Evolutionary conservation across 2,888 invertebrate species (phyloP).

Genomic region (Synergus laeviventris): DNA sequence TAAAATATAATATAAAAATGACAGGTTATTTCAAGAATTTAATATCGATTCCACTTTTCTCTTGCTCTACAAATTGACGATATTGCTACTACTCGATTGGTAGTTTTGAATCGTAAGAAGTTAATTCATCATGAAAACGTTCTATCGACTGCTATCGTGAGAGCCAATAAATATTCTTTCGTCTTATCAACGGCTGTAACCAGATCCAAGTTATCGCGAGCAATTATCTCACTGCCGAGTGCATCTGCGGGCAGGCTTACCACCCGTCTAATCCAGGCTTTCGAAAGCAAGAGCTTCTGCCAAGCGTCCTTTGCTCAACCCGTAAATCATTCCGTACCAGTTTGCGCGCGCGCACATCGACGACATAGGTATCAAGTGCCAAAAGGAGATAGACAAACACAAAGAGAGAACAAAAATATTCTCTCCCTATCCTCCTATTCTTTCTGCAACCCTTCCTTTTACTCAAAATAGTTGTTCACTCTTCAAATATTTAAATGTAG

Average conservation of each 20-base stretch:
- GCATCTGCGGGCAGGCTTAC: constrained; percentile 44
- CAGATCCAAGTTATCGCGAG: constrained; percentile 44
- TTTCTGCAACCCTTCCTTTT: not conserved
- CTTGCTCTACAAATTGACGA: no score
- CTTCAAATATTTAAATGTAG: not conserved
- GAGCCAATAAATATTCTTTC: constrained; percentile 11
- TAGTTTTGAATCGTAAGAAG: not conserved
- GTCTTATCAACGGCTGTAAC: constrained; percentile 24
- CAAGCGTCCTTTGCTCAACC: constrained; percentile 54
- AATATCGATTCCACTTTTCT: no score
- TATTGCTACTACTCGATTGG: no score
- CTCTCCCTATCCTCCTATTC: not conserved
- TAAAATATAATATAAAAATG: no score
- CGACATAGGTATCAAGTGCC: not conserved
- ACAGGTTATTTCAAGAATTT: no score
- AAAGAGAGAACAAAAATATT: constrained; percentile 1
- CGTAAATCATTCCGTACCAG: constrained; percentile 48
- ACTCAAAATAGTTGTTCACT: not conserved
- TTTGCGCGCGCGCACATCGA: constrained; percentile 1
- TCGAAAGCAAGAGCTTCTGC: constrained; percentile 51
- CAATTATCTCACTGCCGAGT: constrained; percentile 47
- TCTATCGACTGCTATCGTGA: not conserved
- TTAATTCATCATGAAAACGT: not conserved
- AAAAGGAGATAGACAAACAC: constrained; percentile 13
- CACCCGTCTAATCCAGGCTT: constrained; percentile 35